Evolutionary conservation across 2,113 vertebrate genomes (phyloP).

Genomic region (Sinocyclocheilus anshuiensis): DNA sequence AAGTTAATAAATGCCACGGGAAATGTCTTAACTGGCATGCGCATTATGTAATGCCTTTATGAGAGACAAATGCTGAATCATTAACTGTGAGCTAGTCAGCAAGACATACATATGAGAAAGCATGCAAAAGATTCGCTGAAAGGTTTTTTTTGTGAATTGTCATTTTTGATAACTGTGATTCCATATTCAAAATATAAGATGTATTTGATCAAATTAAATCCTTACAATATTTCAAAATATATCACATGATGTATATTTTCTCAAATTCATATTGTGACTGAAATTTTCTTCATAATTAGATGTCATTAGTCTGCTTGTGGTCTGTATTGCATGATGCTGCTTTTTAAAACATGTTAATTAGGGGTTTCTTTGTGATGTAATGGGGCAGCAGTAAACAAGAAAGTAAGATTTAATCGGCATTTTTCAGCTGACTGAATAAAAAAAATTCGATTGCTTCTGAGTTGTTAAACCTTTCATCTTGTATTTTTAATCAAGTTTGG

Average conservation of each 20-base stretch:
- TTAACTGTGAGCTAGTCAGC: not conserved
- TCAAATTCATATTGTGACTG: constrained; percentile 27
- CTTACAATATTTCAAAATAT: not conserved
- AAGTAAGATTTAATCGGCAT: not conserved
- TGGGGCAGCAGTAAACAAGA: not conserved
- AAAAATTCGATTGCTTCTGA: not conserved
- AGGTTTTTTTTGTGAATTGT: not conserved
- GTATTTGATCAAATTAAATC: constrained; percentile 6
- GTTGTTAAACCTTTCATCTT: constrained; percentile 13
- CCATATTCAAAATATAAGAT: constrained; percentile 9
- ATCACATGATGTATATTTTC: constrained; percentile 19
- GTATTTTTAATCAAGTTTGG: constrained; percentile 35
- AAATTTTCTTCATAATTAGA: constrained; percentile 41
- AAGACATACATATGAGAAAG: not conserved
- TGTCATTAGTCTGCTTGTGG: constrained; percentile 28
- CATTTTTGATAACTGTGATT: constrained; percentile 9
- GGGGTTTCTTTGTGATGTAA: not conserved
- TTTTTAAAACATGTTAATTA: not conserved
- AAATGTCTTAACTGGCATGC: constrained; percentile 25
- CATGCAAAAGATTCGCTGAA: not conserved
- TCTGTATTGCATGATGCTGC: constrained; percentile 13
- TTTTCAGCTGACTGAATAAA: not conserved
- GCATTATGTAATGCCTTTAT: constrained; percentile 20
- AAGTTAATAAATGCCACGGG: not conserved
- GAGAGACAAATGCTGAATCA: constrained; percentile 3